Conservation (phyloP, 2,888 invertebrate genomes). For the Sylvicola cinctus region DNA sequence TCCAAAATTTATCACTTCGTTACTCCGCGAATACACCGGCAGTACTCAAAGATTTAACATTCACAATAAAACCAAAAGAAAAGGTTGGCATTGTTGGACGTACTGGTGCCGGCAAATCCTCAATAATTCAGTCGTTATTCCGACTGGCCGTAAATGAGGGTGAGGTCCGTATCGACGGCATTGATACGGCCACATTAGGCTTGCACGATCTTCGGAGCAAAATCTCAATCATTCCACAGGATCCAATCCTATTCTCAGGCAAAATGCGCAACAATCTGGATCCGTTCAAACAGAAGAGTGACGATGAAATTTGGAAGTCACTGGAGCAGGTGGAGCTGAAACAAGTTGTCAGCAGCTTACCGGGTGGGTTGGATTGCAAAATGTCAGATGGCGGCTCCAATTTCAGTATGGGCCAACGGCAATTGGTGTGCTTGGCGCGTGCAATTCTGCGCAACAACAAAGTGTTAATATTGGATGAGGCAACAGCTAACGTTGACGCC, state of each 20-base stretch:
- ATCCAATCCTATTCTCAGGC: constrained; percentile 70
- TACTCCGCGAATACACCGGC: constrained; percentile 43
- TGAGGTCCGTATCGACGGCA: constrained; percentile 56
- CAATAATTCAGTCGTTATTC: constrained; percentile 47
- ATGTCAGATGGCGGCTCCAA: constrained; percentile 60
- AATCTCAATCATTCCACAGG: constrained; percentile 70
- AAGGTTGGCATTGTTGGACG: constrained; percentile 54
- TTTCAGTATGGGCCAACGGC: constrained; percentile 82
- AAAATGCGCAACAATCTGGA: constrained; percentile 76
- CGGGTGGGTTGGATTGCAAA: constrained; percentile 43
- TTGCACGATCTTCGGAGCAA: constrained; percentile 52
- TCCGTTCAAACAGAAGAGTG: constrained; percentile 64
- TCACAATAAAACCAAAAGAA: constrained; percentile 35
- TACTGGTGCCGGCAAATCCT: constrained; percentile 54
- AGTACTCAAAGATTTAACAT: constrained; percentile 54
- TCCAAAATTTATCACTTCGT: constrained; percentile 44
- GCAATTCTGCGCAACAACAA: constrained; percentile 69
- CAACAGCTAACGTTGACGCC: constrained; percentile 87
- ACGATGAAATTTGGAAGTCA: constrained; percentile 62
- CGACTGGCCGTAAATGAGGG: constrained; percentile 64
- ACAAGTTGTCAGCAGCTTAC: constrained; percentile 38
- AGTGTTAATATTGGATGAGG: constrained; percentile 77
- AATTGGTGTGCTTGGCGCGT: constrained; percentile 73
- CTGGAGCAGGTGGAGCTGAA: constrained; percentile 58
- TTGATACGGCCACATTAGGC: constrained; percentile 48